phyloP scores from a whole-genome alignment of 2,797 vertebrate species.

The Muscicapa striata region DNA sequence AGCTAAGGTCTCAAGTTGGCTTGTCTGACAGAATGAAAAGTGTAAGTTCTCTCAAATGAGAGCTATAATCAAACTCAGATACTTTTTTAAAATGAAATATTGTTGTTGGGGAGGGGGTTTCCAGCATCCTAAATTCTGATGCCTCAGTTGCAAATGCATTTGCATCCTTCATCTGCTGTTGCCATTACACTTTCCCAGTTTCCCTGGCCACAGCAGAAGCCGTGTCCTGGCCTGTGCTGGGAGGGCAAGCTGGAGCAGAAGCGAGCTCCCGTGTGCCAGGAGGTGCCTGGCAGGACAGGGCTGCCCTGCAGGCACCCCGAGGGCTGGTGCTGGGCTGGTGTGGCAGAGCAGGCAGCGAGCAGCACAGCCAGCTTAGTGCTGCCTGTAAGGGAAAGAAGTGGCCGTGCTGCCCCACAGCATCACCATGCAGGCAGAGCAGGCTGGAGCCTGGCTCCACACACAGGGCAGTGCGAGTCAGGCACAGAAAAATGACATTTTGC shows the following conservation, averaged over 20 bases:
- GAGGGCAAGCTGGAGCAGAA: background rate
- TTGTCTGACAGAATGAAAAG: background rate
- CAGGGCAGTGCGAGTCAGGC: background rate
- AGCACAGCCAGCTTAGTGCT: background rate
- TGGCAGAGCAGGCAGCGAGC: background rate
- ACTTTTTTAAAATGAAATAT: background rate
- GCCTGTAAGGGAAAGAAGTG: background rate
- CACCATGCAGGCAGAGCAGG: background rate
- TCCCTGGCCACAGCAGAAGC: background rate
- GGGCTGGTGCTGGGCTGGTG: background rate
- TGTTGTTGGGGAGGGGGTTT: rapidly evolving
- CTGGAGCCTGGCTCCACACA: background rate
- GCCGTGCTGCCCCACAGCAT: background rate
- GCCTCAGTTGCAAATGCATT: background rate
- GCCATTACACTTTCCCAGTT: background rate
- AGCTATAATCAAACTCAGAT: background rate
- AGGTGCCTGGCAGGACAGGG: background rate
- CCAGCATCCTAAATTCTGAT: background rate
- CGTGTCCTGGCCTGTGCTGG: rapidly evolving
- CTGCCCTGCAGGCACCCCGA: background rate
- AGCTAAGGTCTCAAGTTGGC: background rate
- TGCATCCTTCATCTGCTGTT: background rate
- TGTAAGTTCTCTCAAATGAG: background rate
- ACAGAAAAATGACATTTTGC: background rate
- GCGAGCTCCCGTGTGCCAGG: rapidly evolving